phyloP scores from a whole-genome alignment of 2,113 vertebrate genomes.

The Pseudolaguvia tuberculata region DNA sequence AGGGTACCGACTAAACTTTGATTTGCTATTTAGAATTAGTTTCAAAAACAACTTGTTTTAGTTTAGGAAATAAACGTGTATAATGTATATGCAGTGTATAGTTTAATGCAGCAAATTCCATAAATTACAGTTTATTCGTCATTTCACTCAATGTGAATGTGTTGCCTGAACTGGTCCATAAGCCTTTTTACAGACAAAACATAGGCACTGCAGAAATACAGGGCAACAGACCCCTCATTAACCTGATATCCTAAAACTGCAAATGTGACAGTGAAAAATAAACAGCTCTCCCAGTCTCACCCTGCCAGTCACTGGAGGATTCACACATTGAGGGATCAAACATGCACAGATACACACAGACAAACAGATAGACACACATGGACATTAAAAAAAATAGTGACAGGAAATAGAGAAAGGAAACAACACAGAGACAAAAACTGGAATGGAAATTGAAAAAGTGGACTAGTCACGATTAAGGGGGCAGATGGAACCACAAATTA shows the following conservation, averaged over 20 bases:
- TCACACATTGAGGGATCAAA: slow-evolving; percentile 20
- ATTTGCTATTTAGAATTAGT: too few species aligned
- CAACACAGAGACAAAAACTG: slow-evolving; percentile 43
- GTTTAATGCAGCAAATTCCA: too few species aligned
- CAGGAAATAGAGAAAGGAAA: slow-evolving; percentile 33
- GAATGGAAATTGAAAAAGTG: slow-evolving; percentile 23
- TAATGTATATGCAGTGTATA: too few species aligned
- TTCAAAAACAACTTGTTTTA: too few species aligned
- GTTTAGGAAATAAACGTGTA: too few species aligned
- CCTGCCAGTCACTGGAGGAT: slow-evolving; percentile 25
- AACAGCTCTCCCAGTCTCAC: slow-evolving; percentile 29
- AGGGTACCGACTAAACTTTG: too few species aligned
- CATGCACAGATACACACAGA: slow-evolving; percentile 3
- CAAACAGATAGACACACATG: slow-evolving; percentile 19
- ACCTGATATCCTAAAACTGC: slow-evolving; percentile 32
- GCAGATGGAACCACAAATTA: slow-evolving; percentile 25
- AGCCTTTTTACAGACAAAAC: slow-evolving; percentile 14
- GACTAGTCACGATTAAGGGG: background rate
- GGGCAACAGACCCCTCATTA: slow-evolving; percentile 38
- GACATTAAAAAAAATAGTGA: slow-evolving; percentile 33
- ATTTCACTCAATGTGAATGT: too few species aligned
- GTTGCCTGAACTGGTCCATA: too few species aligned
- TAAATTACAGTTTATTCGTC: too few species aligned
- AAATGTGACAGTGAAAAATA: slow-evolving; percentile 47
- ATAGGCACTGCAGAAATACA: slow-evolving; percentile 19